Percentiles rank a stretch among this genome's conserved stretches.
Evolutionary conservation across 2,888 invertebrate species (phyloP).

Genomic region (Serripes groenlandicus): DNA sequence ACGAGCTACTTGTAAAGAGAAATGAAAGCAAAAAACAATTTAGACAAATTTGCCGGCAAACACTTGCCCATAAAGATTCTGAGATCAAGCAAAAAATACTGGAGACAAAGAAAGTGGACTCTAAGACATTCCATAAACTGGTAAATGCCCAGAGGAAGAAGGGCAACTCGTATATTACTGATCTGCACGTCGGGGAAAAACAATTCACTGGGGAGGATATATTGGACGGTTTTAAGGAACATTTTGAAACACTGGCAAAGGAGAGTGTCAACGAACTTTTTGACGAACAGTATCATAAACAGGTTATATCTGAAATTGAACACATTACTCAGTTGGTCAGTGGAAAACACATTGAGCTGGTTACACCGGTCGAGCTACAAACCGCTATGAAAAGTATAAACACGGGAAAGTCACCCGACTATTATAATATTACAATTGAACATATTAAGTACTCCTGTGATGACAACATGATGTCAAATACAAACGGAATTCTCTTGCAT

Average conservation of each 20-base stretch:
- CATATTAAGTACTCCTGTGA: neutral
- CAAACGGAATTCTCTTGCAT: neutral
- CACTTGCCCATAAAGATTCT: neutral
- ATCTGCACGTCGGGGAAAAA: neutral
- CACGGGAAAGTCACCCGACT: neutral
- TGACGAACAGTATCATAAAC: neutral
- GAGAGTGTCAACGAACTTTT: neutral
- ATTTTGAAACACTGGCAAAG: neutral
- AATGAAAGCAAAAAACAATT: neutral
- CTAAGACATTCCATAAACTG: slow-evolving; percentile 1
- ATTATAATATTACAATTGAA: neutral
- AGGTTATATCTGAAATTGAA: neutral
- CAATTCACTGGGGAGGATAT: neutral
- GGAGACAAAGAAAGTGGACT: neutral
- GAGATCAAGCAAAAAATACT: neutral
- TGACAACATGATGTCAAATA: no score
- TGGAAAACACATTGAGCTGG: neutral
- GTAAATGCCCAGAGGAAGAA: neutral
- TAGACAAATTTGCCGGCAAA: neutral
- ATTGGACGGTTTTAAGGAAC: neutral
- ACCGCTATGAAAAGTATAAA: neutral
- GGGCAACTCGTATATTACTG: neutral
- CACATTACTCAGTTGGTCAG: neutral
- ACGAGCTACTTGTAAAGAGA: neutral
- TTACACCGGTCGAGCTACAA: neutral